A percentile compares a stretch with the other conserved stretches of the same genome.
phyloP scores from a whole-genome alignment of 2,797 vertebrate genomes.

The Halcyon chelicuti region DNA sequence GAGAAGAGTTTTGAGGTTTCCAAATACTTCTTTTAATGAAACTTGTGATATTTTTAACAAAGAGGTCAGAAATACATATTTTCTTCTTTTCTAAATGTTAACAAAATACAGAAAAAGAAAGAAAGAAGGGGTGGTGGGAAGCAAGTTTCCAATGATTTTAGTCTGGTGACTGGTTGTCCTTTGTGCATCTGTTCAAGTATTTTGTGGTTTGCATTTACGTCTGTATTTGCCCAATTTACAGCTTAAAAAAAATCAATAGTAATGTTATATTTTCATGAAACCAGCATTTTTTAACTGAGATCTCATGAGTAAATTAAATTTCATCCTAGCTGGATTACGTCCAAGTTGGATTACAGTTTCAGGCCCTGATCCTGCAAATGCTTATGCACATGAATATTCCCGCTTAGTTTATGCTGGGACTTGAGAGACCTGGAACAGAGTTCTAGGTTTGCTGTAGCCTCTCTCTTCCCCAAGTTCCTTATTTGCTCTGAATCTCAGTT shows the following conservation, averaged over 20 bases:
- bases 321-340: conserved; percentile 50
- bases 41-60: conserved; percentile 62
- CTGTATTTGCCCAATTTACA: conserved; percentile 72
- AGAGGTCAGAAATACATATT: conserved; percentile 41
- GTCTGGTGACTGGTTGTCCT: conserved; percentile 63
- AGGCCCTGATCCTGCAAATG: not conserved
- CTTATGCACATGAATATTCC: not conserved
- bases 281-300: conserved; percentile 61
- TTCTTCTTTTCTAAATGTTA: conserved; percentile 47
- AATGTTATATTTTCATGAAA: conserved; percentile 72
- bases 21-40: conserved; percentile 40
- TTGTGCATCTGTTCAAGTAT: conserved; percentile 74
- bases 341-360: conserved; percentile 40
- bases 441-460: not conserved
- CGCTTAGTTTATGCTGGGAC: not conserved
- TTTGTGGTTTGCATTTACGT: conserved; percentile 75
- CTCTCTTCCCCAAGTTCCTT: not conserved
- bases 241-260: conserved; percentile 70
- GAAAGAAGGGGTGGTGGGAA: not conserved
- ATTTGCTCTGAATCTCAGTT: not conserved
- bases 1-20: conserved; percentile 53
- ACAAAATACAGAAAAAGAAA: conserved; percentile 53
- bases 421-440: conserved; percentile 49
- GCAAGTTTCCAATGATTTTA: conserved; percentile 55
- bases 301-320: conserved; percentile 72